Conservation (phyloP, 2,888 invertebrate species). For the Tetanocera ferruginea region DNA sequence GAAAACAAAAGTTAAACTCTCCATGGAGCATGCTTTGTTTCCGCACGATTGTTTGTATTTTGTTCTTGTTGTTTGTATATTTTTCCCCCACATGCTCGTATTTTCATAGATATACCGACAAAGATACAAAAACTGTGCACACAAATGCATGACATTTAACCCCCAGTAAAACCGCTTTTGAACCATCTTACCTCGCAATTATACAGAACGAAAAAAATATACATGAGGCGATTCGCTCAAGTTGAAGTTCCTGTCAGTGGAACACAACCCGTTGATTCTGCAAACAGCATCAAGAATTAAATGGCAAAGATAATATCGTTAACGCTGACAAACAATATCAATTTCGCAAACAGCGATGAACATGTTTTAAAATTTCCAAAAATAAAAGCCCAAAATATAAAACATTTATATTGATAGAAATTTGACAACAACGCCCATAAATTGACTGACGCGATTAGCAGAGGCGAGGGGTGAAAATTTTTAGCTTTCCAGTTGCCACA, state of each 20-base stretch:
- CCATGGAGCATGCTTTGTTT: conserved; percentile 16
- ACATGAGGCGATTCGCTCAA: conserved; percentile 21
- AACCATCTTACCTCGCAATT: neutral
- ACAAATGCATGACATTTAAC: conserved; percentile 27
- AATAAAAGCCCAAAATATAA: neutral
- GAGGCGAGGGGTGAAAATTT: neutral
- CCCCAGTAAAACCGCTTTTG: conserved; percentile 6
- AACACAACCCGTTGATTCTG: neutral
- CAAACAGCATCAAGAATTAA: conserved; percentile 19
- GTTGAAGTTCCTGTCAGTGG: conserved; percentile 3
- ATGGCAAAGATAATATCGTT: neutral
- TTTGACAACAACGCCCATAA: conserved; percentile 21
- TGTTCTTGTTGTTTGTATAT: neutral
- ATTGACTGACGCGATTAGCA: neutral
- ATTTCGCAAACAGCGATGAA: neutral
- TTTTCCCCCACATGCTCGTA: neutral
- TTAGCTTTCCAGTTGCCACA: neutral
- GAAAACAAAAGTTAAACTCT: conserved; percentile 9
- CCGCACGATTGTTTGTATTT: neutral
- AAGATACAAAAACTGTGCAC: conserved; percentile 14
- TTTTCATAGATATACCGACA: conserved; percentile 22
- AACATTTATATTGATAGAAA: conserved; percentile 3
- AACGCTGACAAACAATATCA: conserved; percentile 10
- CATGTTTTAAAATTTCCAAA: neutral
- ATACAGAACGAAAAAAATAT: neutral